Base-by-base conservation (phyloP, 2,797 vertebrate species). In the Amniataba percoides region DNA sequence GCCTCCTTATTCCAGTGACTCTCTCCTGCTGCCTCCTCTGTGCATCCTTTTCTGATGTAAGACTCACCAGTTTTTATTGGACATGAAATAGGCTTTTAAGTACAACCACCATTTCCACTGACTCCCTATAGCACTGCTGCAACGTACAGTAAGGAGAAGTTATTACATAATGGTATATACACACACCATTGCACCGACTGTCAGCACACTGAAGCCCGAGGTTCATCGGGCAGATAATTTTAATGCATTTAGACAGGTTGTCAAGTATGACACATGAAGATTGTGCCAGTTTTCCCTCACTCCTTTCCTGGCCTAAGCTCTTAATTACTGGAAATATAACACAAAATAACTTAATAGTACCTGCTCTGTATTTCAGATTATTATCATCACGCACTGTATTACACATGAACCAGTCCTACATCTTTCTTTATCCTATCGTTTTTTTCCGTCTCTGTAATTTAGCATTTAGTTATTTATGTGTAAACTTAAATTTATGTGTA, bases 191-290 rank as follows among this genome's bases (percentile, higher is more conserved):
- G 23, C 72, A 45, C 45, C 48, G 27, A 34, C 40, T 70, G 42
- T 67, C 23, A 39, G 31, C 27, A 63, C 52, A 25, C 52, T 63
- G 1, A 12, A 31, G 52, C 52, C 12, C 46, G 23, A n/a, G 19
- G 11, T 63, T 66, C 21, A 59, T 55, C 56, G 60, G 4, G 18
- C 19, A n/a, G n/a, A 60, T 67, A 0, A 76, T 67, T 73, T 60
- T 43, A 63, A 78, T 71, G 19, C 25, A 61, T 52, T 60, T 58
- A 48, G 64, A 67, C 68, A 78, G 39, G 45, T 21, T 70, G 68
- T 42, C 65, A 73, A 55, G 31, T 40, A 12, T 48, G 51, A 71
- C 40, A 39, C 48, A 61, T n/a, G 13, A 16, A 72, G 15, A 62
- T 7, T 45, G 64, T 61, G 59, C 61, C 49, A 66, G 1, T 46